A percentile compares a stretch with the other conserved stretches of the same genome.
phyloP scores from a whole-genome alignment of 2,888 invertebrate genomes.

The Chironomus tentans region DNA sequence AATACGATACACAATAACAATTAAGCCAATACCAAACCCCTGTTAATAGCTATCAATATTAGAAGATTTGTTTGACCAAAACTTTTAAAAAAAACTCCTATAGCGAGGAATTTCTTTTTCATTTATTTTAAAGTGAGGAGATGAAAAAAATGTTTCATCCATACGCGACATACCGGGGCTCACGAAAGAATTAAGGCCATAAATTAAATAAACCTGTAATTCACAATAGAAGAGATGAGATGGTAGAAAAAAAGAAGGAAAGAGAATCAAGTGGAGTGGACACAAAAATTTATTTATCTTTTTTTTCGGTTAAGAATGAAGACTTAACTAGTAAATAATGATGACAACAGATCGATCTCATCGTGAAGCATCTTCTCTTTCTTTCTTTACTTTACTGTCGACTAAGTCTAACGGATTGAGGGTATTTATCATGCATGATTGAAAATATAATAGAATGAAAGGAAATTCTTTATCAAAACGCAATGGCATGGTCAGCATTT shows the following conservation, averaged over 20 bases:
- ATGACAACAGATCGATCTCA: neutral
- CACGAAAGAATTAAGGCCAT: slow-evolving; percentile 20
- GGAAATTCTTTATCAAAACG: too few relatives aligned
- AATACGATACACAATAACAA: too few relatives aligned
- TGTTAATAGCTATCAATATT: too few relatives aligned
- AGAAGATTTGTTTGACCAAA: neutral
- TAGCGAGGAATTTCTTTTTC: neutral
- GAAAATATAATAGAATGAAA: too few relatives aligned
- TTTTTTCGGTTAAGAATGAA: neutral
- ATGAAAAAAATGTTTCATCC: neutral
- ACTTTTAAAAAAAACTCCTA: neutral
- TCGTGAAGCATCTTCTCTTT: neutral
- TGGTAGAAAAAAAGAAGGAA: neutral
- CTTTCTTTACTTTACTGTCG: neutral
- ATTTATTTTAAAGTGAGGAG: neutral
- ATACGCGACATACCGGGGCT: slow-evolving; percentile 1
- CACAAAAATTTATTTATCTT: neutral
- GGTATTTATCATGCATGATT: too few relatives aligned
- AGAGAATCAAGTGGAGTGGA: neutral
- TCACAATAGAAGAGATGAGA: slow-evolving; percentile 12
- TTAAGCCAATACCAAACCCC: too few relatives aligned
- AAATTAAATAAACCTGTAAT: slow-evolving; percentile 27
- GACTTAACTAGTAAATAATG: neutral
- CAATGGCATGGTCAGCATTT: too few relatives aligned
- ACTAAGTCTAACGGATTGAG: neutral